Evolutionary conservation across 2,113 vertebrate genomes (phyloP).

Genomic region (Acrocephalus arundinaceus): DNA sequence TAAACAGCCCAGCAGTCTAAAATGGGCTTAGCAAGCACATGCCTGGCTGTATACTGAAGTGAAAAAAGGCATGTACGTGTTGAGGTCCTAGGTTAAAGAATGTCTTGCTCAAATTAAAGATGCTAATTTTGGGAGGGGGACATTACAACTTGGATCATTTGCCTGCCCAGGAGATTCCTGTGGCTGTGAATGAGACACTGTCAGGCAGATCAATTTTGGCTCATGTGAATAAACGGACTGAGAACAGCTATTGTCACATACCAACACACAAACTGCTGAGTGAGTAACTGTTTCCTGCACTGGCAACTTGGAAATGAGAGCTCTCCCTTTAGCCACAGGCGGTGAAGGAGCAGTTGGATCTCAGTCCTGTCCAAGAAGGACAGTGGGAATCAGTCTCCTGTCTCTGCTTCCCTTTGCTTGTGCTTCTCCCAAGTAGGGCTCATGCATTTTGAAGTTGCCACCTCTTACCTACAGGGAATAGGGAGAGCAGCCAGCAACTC

Average conservation of each 20-base stretch:
- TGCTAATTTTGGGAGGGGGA: background rate
- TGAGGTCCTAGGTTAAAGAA: background rate
- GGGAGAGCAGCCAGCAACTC: background rate
- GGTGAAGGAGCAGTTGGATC: background rate
- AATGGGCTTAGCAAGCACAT: background rate
- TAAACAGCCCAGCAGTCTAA: background rate
- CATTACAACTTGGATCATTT: background rate
- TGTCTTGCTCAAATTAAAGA: background rate
- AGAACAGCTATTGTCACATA: background rate
- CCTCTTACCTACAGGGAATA: fast-evolving
- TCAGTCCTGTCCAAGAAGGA: background rate
- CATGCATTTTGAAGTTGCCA: background rate
- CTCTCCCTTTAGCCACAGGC: background rate
- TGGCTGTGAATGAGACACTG: background rate
- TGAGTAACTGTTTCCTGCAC: background rate
- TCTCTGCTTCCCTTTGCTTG: background rate
- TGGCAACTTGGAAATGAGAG: background rate
- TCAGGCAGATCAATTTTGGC: background rate
- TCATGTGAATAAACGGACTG: background rate
- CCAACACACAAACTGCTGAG: background rate
- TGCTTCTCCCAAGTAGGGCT: background rate
- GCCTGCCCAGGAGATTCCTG: background rate
- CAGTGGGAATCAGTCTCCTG: background rate
- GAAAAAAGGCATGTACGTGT: background rate
- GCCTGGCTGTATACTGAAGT: background rate